These are phyloP conservation scores for Lepidocolaptes lacrymiger DNA, from an alignment of 2,797 vertebrate species.

Conservation along the genomic window DNA sequence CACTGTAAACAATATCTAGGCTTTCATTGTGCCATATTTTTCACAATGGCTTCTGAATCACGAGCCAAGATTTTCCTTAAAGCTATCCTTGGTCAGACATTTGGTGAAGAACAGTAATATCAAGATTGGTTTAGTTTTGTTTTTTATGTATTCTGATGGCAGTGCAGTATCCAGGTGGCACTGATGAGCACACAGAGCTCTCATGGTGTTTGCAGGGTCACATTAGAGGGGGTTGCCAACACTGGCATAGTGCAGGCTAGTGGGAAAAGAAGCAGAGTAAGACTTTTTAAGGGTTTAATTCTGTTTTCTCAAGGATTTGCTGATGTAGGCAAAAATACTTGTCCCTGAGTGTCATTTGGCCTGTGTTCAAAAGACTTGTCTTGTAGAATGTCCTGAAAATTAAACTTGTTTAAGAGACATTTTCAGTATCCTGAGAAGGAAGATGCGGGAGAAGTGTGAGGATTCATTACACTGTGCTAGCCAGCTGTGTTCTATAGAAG, in stretches of 20 bases:
- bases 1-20: not conserved
- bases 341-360: fast-evolving
- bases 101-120: not conserved
- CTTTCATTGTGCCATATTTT: not conserved
- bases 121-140: not conserved
- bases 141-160: not conserved
- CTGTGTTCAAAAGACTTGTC: not conserved
- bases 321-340: not conserved
- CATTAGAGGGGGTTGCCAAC: not conserved
- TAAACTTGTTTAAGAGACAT: not conserved
- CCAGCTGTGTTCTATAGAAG: not conserved
- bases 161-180: not conserved
- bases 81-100: not conserved
- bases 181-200: not conserved
- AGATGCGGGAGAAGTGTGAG: not conserved
- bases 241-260: not conserved
- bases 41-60: not conserved
- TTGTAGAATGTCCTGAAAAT: not conserved
- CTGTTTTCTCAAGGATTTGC: not conserved
- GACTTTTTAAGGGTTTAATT: not conserved
- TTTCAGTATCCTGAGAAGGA: not conserved
- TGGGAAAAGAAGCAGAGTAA: not conserved
- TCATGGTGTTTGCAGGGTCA: not conserved
- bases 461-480: not conserved
- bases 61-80: not conserved